Conservation (phyloP, 1,140 invertebrate genomes). For the Homarus americanus region DNA sequence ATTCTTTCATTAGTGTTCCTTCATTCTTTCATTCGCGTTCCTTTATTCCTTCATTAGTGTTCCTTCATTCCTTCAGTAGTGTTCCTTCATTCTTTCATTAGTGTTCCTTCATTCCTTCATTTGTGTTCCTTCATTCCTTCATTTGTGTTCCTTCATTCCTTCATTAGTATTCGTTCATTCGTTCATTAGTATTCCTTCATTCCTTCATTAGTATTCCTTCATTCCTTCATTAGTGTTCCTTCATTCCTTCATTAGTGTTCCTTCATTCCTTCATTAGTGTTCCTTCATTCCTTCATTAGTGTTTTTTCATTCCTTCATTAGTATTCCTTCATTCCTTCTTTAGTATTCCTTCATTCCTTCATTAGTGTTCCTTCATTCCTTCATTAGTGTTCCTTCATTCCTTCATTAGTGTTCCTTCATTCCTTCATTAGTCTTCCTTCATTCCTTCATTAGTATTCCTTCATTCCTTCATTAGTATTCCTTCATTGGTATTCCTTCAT, state of each 20-base stretch:
- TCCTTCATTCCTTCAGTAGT: not conserved
- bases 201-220: not conserved
- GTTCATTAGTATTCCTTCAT: not conserved
- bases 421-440: not conserved
- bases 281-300: not conserved
- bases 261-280: too few relatives aligned
- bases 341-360: not conserved
- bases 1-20: not conserved
- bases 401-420: not conserved
- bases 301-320: not conserved
- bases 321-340: not conserved
- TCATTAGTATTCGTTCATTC: not conserved
- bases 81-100: too few relatives aligned
- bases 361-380: not conserved
- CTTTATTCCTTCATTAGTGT: not conserved
- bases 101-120: too few relatives aligned
- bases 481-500: not conserved
- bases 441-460: not conserved
- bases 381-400: not conserved
- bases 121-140: too few relatives aligned
- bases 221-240: not conserved
- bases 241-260: too few relatives aligned
- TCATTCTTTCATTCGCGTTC: not conserved
- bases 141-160: not conserved
- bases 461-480: not conserved